Base-by-base conservation (phyloP, 2,113 vertebrate species). In the Lates calcarifer region DNA sequence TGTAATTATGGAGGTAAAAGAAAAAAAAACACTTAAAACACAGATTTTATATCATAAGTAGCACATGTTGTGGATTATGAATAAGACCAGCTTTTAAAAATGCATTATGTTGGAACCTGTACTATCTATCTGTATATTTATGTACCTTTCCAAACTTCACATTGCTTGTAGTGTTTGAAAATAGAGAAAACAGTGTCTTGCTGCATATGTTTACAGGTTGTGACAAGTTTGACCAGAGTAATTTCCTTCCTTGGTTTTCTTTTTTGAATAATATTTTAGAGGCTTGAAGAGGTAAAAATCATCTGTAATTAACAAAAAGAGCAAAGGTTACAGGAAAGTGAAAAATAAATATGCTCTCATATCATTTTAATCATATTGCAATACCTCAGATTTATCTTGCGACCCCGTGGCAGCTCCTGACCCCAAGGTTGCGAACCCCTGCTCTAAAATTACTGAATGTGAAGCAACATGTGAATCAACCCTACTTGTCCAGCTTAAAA, bases 391-490 rank as follows among this genome's bases (percentile, higher is more conserved):
- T 57, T 65, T 39, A 53, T 43, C 9, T 39, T 41, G 43, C 6
- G 0, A 28, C 29, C 43, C 3, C 1, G 14, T 1, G 2, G 12
- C 4, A 18, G n/a, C n/a, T 57, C n/a, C 6, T 45, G n/a, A 68
- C 37, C 39, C 57, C 13, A 5, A 35, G 39, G 57, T 26, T 43
- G 33, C 37, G 66, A 31, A 51, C 31, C 24, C 17, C 20, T 43
- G 28, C 53, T 24, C 51, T 64, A 55, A 55, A 71, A 62, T 58
- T 39, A 41, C n/a, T 61, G 4, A 77, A 67, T 57, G n/a, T 72
- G 41, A 64, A 57, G 24, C 28, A 64, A 70, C 37, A 35, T 41
- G 18, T 56, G 51, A 60, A 65, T 72, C 64, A 68, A 28, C 14
- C 45, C 57, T 17, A 57, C 56, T 56, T 33, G 51, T 1, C 49